Evolutionary conservation across 1,140 invertebrate species (phyloP).

Genomic region (Mactra quadrangularis): DNA sequence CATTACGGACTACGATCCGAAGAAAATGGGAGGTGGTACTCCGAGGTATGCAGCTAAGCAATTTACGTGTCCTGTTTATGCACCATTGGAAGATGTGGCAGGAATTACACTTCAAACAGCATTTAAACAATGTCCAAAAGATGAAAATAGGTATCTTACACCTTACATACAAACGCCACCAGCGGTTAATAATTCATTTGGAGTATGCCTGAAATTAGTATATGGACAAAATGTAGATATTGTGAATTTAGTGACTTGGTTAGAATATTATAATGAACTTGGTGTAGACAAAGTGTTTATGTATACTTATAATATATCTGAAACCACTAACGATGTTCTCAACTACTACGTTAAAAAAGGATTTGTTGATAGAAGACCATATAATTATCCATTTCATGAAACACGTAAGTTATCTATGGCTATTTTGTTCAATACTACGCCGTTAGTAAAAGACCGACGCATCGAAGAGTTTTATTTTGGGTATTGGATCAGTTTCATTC

Average conservation of each 20-base stretch:
- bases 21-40: not conserved
- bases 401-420: too few relatives aligned
- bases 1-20: not conserved
- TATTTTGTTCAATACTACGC: too few relatives aligned
- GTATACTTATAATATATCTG: slow-evolving; percentile 8
- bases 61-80: slow-evolving; percentile 6
- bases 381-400: slow-evolving; percentile 11
- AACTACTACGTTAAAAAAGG: slow-evolving; percentile 13
- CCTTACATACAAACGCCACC: not conserved
- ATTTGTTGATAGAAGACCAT: not conserved
- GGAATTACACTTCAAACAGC: not conserved
- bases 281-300: slow-evolving; percentile 29
- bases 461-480: not conserved
- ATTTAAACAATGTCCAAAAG: not conserved
- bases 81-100: not conserved
- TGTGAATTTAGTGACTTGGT: not conserved
- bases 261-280: slow-evolving; percentile 26
- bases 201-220: slow-evolving; percentile 20
- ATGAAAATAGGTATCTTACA: not conserved
- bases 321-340: not conserved
- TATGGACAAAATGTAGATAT: slow-evolving; percentile 25
- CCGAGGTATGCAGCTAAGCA: not conserved
- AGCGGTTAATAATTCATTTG: slow-evolving; percentile 6
- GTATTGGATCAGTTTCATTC: not conserved
- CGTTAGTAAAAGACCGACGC: not conserved